Evolutionary conservation across 1,140 invertebrate genomes (phyloP).

Genomic region (Cydia pomonella): DNA sequence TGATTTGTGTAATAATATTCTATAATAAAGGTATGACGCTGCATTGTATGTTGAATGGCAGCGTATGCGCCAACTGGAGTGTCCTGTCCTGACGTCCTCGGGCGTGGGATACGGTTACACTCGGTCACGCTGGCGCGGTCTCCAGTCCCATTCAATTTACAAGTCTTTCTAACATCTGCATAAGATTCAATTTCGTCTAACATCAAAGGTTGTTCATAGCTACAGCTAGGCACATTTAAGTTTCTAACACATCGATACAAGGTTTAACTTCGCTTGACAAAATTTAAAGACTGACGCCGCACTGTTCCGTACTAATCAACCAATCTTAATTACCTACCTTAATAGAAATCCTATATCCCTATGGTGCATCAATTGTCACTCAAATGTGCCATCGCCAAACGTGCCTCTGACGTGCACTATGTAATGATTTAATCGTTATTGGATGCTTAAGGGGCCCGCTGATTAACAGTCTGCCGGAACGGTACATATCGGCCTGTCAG

Average conservation of each 20-base stretch:
- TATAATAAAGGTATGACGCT: not conserved
- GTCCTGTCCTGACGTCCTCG: conserved; percentile 1
- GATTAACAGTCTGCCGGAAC: too few relatives aligned
- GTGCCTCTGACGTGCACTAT: not conserved
- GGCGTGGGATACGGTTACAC: not conserved
- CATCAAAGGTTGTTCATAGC: not conserved
- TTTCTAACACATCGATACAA: not conserved
- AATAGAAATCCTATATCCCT: too few relatives aligned
- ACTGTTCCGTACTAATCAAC: too few relatives aligned
- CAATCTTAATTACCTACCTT: too few relatives aligned
- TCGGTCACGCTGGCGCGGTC: not conserved
- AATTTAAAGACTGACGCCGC: not conserved
- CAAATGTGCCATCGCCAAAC: not conserved
- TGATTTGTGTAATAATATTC: too few relatives aligned
- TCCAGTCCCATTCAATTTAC: not conserved
- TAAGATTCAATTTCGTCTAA: too few relatives aligned
- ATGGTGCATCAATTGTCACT: not conserved
- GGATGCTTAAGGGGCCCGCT: not conserved
- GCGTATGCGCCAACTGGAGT: not conserved
- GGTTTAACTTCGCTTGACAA: not conserved
- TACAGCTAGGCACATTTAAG: not conserved
- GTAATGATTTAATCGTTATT: not conserved
- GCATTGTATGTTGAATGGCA: not conserved
- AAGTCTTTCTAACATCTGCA: not conserved
- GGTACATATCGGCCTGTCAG: too few relatives aligned